These are phyloP conservation scores for Notarius quadriscutis DNA, from an alignment of 2,113 vertebrate genomes.

Conservation along the genomic window DNA sequence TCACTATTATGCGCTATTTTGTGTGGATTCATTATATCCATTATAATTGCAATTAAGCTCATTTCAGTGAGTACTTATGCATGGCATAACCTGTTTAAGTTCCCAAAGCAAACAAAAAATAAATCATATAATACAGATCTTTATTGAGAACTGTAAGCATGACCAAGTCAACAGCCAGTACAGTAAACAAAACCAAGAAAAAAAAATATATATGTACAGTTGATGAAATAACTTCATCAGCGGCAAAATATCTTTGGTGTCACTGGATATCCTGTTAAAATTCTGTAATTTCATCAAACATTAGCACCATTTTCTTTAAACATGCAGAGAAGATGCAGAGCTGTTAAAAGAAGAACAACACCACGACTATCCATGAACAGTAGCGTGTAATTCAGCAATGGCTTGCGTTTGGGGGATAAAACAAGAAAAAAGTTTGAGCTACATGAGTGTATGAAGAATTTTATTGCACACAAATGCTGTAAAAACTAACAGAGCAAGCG, in stretches of 20 bases:
- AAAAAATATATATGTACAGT: not conserved
- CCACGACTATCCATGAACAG: not conserved
- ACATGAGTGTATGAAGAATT: not conserved
- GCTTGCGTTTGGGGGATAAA: not conserved
- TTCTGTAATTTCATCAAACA: constrained; percentile 4
- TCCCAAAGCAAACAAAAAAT: not conserved
- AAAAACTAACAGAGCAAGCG: not conserved
- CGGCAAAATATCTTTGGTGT: constrained; percentile 31
- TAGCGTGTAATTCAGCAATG: not conserved
- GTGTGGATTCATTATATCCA: not conserved
- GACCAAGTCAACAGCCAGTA: constrained; percentile 33
- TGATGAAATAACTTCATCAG: constrained; percentile 37
- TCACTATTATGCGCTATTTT: not conserved
- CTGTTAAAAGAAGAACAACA: not conserved
- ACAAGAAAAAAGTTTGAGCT: not conserved
- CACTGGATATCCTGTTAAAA: constrained; percentile 17
- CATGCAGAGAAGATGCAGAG: constrained; percentile 1
- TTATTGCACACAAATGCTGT: not conserved
- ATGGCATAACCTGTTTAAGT: not conserved
- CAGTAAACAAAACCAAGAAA: constrained; percentile 33
- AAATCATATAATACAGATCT: constrained; percentile 25
- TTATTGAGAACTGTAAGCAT: constrained; percentile 51
- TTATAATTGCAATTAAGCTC: not conserved
- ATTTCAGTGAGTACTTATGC: not conserved
- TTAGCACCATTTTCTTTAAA: constrained; percentile 28